Evolutionary conservation across 2,113 vertebrate species (phyloP).

Genomic region (Thalassarche chlororhynchos): DNA sequence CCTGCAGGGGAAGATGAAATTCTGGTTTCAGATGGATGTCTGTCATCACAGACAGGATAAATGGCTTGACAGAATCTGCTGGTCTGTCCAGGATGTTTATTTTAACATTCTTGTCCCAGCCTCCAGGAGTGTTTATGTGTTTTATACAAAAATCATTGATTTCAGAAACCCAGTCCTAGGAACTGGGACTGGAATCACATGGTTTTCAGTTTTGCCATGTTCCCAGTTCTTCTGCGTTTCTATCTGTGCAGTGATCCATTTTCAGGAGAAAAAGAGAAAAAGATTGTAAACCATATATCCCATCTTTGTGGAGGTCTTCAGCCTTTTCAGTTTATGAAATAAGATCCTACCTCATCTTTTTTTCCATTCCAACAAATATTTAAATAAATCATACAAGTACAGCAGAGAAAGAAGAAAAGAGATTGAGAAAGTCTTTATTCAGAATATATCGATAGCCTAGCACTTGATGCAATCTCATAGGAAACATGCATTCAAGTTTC

Average conservation of each 20-base stretch:
- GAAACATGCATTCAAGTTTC: background rate
- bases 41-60: background rate
- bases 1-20: background rate
- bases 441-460: background rate
- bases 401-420: background rate
- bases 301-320: background rate
- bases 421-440: background rate
- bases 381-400: background rate
- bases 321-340: background rate
- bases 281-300: background rate
- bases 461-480: background rate
- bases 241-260: background rate
- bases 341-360: background rate
- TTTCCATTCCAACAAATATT: background rate
- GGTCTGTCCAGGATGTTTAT: background rate
- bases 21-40: background rate
- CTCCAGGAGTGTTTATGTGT: background rate
- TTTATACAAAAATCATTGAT: background rate
- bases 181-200: background rate
- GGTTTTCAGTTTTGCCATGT: background rate
- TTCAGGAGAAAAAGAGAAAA: background rate
- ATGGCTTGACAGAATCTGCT: background rate
- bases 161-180: background rate
- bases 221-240: background rate
- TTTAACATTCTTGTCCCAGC: background rate